These are phyloP conservation scores for Gobionotothen gibberifrons DNA, from an alignment of 2,797 vertebrate genomes.

Conservation along the genomic window DNA sequence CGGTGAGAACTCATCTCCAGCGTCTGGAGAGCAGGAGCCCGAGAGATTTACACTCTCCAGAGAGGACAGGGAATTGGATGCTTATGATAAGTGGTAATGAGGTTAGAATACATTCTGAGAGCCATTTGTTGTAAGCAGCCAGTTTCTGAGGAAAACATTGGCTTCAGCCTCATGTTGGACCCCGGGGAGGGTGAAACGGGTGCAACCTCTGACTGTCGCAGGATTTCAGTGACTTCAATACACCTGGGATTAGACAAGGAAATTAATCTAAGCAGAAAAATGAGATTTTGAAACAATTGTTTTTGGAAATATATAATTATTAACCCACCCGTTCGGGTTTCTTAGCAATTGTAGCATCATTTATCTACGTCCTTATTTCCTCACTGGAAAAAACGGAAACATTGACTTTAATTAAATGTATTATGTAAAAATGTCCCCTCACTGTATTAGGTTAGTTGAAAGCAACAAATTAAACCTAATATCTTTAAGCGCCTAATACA, in stretches of 20 bases:
- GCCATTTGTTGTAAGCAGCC: constrained; percentile 32
- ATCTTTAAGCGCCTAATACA: too few relatives aligned
- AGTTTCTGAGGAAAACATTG: constrained; percentile 32
- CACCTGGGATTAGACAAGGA: background rate
- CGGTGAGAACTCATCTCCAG: constrained; percentile 44
- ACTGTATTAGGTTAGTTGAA: too few relatives aligned
- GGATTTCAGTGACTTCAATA: background rate
- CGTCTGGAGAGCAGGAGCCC: constrained; percentile 37
- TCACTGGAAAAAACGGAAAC: background rate
- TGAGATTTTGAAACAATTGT: background rate
- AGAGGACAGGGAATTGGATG: constrained; percentile 40
- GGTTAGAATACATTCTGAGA: constrained; percentile 42
- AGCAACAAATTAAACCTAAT: too few relatives aligned
- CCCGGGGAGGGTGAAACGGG: background rate
- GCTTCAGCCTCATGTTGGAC: constrained; percentile 11
- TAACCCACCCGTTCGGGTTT: background rate
- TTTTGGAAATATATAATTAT: background rate
- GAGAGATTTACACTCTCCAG: constrained; percentile 32
- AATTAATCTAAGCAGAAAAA: background rate
- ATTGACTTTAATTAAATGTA: too few relatives aligned
- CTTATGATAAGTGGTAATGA: constrained; percentile 51
- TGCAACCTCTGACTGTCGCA: background rate
- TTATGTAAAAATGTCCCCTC: too few relatives aligned
- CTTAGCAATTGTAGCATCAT: background rate
- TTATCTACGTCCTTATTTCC: background rate